Evolutionary conservation across 1,140 invertebrate species (phyloP), one percentile per base, ranked within the genome.

Genomic region (Drosophila arawakana): DNA sequence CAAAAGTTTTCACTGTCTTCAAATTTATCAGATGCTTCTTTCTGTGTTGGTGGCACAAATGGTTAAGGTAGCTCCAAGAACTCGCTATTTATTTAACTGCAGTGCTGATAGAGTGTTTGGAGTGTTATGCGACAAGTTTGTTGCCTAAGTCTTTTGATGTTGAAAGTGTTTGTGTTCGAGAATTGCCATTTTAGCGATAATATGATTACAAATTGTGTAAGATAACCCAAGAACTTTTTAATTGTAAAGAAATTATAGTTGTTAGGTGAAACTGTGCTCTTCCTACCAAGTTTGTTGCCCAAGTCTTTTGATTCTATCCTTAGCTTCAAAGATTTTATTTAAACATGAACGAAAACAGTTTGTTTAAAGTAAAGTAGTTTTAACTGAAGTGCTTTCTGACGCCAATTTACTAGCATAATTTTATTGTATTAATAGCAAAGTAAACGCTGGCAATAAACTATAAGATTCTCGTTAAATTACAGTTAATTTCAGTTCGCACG

Each of bases 251-350:
- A 15, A 15, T 15, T 15, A 15, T 15, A 15, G 1, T 0, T 15
- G 15, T 15, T 15, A 15, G 1, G 15, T 15, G 15, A 15, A 15
- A 30, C 6, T 3, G 0, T 30, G 25, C 39, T 7, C 11, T 41
- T 3, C 7, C 11, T 41, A n/a, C 5, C 41, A 47, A 70, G 50
- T 82, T 81, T 15, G 67, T 76, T 62, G 43, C 55, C 25, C 62
- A 76, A 76, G 77, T 81, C 78, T 65, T 80, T 76, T 61, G 52
- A 52, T 65, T 61, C 44, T 4, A 3, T 11, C 21, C 6, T 5
- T 5, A 30, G 6, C 6, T 30, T 5, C 25, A 30, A 30, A 30
- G 25, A 30, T 5, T 25, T 25, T 5, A 5, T 0, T 30, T 30
- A 6, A 30, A 30, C 25, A 30, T 3, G 25, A 30, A 30, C 2